A percentile compares a stretch with the other conserved stretches of the same genome.
Conservation (phyloP, 53 echinoderm and acorn worm species). For the Echinometra lucunter region DNA sequence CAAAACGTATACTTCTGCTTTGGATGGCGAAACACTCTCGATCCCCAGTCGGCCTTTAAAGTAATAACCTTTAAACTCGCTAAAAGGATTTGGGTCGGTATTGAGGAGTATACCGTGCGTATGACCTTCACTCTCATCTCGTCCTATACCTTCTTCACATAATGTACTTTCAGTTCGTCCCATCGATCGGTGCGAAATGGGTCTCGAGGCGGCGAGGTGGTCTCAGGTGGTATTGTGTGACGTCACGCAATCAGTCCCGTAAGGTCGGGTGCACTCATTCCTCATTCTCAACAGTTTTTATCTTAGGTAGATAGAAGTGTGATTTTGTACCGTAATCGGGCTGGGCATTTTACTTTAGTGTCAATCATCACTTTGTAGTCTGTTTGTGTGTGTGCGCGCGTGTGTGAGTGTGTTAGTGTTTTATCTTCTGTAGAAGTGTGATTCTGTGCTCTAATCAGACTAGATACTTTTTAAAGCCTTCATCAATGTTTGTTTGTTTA, state of each 20-base stretch:
- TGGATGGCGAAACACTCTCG: background rate
- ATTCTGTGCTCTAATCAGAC: too few relatives aligned
- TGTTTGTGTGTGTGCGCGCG: background rate
- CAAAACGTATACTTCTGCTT: too few relatives aligned
- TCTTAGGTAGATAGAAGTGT: background rate
- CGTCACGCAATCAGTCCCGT: conserved; percentile 28
- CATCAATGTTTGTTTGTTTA: too few relatives aligned
- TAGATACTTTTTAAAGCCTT: too few relatives aligned
- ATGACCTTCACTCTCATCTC: conserved; percentile 31
- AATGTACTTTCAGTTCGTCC: conserved; percentile 28
- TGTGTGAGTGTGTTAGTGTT: background rate
- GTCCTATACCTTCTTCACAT: conserved; percentile 8
- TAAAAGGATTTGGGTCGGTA: background rate
- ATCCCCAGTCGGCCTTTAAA: background rate
- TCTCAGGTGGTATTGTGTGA: conserved; percentile 14
- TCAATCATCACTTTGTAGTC: background rate
- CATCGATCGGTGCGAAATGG: conserved; percentile 26
- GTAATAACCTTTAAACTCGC: background rate
- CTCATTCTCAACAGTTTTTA: background rate
- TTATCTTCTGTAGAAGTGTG: background rate
- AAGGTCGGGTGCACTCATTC: background rate
- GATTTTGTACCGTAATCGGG: background rate
- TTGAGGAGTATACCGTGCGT: conserved; percentile 4
- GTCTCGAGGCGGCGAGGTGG: background rate
- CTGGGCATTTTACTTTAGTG: background rate